These are phyloP conservation scores for Patiria miniata DNA, from an alignment of 35 echinoderm and acorn worm genomes.

Conservation along the genomic window DNA sequence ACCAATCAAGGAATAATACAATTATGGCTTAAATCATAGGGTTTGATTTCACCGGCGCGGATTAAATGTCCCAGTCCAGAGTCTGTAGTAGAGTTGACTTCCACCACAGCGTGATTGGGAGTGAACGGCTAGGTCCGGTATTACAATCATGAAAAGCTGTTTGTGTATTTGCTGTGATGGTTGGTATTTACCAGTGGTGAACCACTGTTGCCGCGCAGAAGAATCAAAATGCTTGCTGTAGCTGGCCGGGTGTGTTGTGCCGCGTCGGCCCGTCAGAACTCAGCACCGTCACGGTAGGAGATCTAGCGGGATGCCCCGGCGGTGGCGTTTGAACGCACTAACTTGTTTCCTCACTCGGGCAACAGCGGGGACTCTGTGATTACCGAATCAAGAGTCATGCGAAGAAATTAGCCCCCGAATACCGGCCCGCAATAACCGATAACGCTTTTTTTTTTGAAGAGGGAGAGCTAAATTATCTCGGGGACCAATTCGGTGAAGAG, in stretches of 20 bases:
- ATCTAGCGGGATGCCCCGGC: background rate
- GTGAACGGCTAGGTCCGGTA: background rate
- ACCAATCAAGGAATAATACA: conserved; percentile 54
- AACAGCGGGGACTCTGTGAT: conserved; percentile 15
- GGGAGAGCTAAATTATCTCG: too few species aligned
- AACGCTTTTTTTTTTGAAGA: too few species aligned
- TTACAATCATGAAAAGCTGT: background rate
- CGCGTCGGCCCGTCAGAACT: conserved; percentile 20
- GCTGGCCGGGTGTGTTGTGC: background rate
- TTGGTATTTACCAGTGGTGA: too few species aligned
- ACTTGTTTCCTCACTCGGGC: background rate
- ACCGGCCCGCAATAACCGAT: background rate
- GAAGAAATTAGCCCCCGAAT: conserved; percentile 25
- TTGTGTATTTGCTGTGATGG: too few species aligned
- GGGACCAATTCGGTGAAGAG: too few species aligned
- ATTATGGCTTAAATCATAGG: conserved; percentile 47
- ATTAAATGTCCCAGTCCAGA: conserved; percentile 14
- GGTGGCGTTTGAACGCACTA: conserved; percentile 6
- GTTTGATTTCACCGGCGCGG: conserved; percentile 26
- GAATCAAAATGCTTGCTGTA: too few species aligned
- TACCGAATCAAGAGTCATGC: conserved; percentile 28
- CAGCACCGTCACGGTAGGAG: background rate
- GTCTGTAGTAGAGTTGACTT: background rate
- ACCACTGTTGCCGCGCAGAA: too few species aligned
- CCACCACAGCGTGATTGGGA: background rate